phyloP scores from a whole-genome alignment of 1,140 invertebrate species.

The Metopolophium dirhodum region DNA sequence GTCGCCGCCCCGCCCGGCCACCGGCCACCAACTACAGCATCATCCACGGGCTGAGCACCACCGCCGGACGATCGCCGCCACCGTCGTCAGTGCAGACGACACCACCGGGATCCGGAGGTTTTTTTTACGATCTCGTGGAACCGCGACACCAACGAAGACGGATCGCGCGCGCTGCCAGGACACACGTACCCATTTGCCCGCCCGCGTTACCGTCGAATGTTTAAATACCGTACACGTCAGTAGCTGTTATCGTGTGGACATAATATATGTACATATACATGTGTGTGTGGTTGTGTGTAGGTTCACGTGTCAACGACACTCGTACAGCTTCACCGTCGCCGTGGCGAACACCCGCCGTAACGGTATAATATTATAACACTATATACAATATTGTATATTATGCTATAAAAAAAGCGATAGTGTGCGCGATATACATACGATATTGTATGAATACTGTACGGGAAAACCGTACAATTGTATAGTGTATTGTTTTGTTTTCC shows the following conservation, averaged over 20 bases:
- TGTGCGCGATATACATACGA: too few relatives aligned
- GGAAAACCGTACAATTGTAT: too few relatives aligned
- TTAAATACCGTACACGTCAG: background rate
- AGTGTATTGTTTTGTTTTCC: too few relatives aligned
- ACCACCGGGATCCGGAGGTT: slow-evolving; percentile 1
- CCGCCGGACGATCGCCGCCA: background rate
- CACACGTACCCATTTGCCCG: background rate
- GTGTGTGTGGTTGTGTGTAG: background rate
- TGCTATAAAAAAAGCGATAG: background rate
- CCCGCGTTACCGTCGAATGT: background rate
- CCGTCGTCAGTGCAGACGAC: slow-evolving; percentile 36
- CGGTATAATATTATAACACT: too few relatives aligned
- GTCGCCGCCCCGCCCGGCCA: slow-evolving; percentile 44
- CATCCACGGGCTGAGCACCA: slow-evolving; percentile 23
- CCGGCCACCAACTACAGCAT: slow-evolving; percentile 49
- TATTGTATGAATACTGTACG: background rate
- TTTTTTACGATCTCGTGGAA: background rate
- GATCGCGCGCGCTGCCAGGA: background rate
- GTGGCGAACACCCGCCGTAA: background rate
- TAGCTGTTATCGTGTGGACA: background rate
- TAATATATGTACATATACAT: background rate
- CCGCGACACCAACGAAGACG: background rate
- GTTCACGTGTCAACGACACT: background rate
- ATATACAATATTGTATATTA: background rate
- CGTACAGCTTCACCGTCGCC: background rate